Percentiles rank a stretch among this genome's conserved stretches.
These are phyloP conservation scores for Tribolium freemani DNA, from an alignment of 2,888 invertebrate genomes.

Conservation along the genomic window DNA sequence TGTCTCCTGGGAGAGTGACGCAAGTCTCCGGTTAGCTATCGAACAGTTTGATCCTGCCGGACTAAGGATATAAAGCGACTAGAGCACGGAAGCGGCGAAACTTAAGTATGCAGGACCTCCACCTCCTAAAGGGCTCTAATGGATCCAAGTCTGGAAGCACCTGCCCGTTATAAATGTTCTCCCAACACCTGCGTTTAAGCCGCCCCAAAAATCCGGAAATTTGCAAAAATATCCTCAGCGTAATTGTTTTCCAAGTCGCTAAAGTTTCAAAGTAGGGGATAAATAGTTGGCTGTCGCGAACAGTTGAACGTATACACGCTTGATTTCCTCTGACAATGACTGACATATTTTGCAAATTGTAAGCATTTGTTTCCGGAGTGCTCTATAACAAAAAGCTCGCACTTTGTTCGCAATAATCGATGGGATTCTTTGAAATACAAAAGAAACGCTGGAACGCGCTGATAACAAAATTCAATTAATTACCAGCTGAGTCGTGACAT, in stretches of 20 bases:
- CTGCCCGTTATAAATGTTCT: constrained; percentile 44
- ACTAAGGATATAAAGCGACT: constrained; percentile 34
- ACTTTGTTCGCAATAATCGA: constrained; percentile 15
- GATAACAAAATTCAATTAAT: constrained; percentile 11
- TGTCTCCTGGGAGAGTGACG: constrained; percentile 36
- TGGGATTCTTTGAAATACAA: constrained; percentile 9
- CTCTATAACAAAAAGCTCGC: constrained; percentile 6
- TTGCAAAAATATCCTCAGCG: constrained; percentile 11
- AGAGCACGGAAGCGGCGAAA: constrained; percentile 33
- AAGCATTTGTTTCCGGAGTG: constrained; percentile 23
- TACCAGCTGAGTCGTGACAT: neutral
- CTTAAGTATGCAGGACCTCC: constrained; percentile 48
- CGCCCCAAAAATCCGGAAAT: neutral
- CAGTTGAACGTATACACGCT: constrained; percentile 52
- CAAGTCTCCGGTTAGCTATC: constrained; percentile 47
- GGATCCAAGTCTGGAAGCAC: constrained; percentile 43
- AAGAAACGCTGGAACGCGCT: constrained; percentile 7
- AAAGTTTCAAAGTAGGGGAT: constrained; percentile 54
- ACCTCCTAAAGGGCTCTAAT: constrained; percentile 43
- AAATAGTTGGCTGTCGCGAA: constrained; percentile 51
- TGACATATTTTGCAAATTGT: constrained; percentile 45
- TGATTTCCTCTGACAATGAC: constrained; percentile 52
- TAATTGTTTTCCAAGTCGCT: constrained; percentile 20
- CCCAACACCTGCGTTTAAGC: constrained; percentile 40
- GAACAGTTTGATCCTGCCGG: constrained; percentile 50